Evolutionary conservation across 2,888 invertebrate genomes (phyloP).

Genomic region (Biston betularia): DNA sequence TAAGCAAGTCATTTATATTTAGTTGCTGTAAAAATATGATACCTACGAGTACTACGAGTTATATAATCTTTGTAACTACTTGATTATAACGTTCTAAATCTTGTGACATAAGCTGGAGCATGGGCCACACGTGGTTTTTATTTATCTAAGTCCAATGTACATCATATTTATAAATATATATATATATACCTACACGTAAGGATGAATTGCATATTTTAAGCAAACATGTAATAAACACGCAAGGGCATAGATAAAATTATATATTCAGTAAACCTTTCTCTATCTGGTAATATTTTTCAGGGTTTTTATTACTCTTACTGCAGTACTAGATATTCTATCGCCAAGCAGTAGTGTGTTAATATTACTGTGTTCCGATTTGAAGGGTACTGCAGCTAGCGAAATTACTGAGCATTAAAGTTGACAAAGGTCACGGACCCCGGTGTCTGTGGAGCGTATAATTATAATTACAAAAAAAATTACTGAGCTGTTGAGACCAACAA

Average conservation of each 20-base stretch:
- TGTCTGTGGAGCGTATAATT: too few species aligned
- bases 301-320: not conserved
- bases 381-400: too few species aligned
- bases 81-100: not conserved
- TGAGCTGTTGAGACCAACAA: too few species aligned
- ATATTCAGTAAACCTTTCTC: not conserved
- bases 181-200: not conserved
- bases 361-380: too few species aligned
- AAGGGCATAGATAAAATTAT: constrained; percentile 4
- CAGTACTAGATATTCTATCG: too few species aligned
- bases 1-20: too few species aligned
- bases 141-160: not conserved
- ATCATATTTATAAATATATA: not conserved
- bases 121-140: constrained; percentile 24
- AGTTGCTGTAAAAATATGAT: not conserved
- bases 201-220: not conserved
- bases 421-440: too few species aligned
- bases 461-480: too few species aligned
- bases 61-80: not conserved
- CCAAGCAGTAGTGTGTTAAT: too few species aligned
- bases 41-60: too few species aligned
- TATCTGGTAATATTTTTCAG: not conserved
- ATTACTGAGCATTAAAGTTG: too few species aligned
- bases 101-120: not conserved
- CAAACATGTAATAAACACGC: not conserved